Evolutionary conservation across 2,113 vertebrate genomes (phyloP).

Genomic region (Nanorana parkeri): DNA sequence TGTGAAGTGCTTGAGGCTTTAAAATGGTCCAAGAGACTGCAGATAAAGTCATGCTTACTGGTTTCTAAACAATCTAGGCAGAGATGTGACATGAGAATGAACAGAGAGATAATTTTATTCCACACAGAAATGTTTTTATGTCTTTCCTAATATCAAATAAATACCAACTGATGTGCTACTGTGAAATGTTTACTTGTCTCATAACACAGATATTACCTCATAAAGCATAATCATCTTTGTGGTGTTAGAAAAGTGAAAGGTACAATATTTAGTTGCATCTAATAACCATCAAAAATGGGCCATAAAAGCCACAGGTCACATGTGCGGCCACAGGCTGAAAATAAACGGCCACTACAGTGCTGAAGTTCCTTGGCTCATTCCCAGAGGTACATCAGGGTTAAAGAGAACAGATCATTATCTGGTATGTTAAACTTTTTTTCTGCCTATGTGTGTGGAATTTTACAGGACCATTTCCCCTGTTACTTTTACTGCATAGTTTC

Average conservation of each 20-base stretch:
- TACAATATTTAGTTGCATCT: conserved; percentile 69
- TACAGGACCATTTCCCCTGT: background rate
- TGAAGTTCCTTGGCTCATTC: conserved; percentile 26
- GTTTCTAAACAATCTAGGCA: no score
- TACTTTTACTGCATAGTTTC: background rate
- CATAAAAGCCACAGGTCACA: conserved; percentile 74
- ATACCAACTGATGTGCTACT: background rate
- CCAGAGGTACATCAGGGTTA: conserved; percentile 57
- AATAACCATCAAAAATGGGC: conserved; percentile 75
- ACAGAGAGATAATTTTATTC: no score
- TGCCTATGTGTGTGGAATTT: conserved; percentile 24
- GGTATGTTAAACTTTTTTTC: conserved; percentile 33
- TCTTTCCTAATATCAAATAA: background rate
- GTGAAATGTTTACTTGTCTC: conserved; percentile 23
- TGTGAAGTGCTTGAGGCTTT: no score
- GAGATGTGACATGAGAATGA: no score
- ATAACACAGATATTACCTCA: conserved; percentile 22
- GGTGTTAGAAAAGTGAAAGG: conserved; percentile 60
- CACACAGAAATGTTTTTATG: background rate
- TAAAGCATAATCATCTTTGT: conserved; percentile 42
- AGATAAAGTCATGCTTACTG: no score
- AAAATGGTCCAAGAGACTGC: no score
- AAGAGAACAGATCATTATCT: conserved; percentile 16
- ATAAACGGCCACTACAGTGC: conserved; percentile 63
- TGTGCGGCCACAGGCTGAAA: conserved; percentile 52